These are phyloP conservation scores for Megastigmus dorsalis DNA, from an alignment of 2,888 invertebrate genomes.

Conservation along the genomic window DNA sequence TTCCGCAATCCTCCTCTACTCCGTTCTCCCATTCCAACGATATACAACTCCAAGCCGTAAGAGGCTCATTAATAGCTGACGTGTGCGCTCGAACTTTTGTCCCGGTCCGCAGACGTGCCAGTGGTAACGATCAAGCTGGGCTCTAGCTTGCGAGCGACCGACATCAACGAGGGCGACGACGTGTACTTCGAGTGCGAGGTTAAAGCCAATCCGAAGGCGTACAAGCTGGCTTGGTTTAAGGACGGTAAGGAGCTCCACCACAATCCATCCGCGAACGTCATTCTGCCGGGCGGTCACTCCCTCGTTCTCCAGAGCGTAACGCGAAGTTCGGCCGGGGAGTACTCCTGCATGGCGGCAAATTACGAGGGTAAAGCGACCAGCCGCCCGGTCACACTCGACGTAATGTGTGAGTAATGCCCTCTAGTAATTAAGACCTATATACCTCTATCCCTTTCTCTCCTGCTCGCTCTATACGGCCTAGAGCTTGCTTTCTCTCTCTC, in stretches of 20 bases:
- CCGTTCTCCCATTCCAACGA: too few relatives aligned
- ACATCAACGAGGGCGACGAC: conserved; percentile 92
- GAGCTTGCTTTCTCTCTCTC: too few relatives aligned
- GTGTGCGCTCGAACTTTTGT: too few relatives aligned
- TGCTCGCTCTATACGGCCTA: too few relatives aligned
- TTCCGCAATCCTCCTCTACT: too few relatives aligned
- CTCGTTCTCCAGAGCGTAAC: conserved; percentile 90
- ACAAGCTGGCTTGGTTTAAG: conserved; percentile 90
- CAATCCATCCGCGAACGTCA: conserved; percentile 87
- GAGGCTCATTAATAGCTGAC: too few relatives aligned
- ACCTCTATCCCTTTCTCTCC: too few relatives aligned
- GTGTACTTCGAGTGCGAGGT: conserved; percentile 92
- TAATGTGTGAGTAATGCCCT: conserved; percentile 67
- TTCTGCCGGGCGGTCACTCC: conserved; percentile 87
- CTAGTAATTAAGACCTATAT: conserved; percentile 33
- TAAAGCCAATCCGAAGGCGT: conserved; percentile 87
- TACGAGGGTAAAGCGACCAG: conserved; percentile 85
- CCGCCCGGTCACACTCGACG: conserved; percentile 65
- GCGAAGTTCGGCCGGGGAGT: conserved; percentile 88
- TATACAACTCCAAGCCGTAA: too few relatives aligned
- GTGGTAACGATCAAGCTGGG: conserved; percentile 89
- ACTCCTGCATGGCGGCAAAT: conserved; percentile 91
- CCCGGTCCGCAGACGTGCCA: conserved; percentile 80
- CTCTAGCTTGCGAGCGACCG: conserved; percentile 87
- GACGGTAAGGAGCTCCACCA: conserved; percentile 89